phyloP scores from a whole-genome alignment of 2,113 vertebrate genomes.

The Tenebrosternarchus preto region DNA sequence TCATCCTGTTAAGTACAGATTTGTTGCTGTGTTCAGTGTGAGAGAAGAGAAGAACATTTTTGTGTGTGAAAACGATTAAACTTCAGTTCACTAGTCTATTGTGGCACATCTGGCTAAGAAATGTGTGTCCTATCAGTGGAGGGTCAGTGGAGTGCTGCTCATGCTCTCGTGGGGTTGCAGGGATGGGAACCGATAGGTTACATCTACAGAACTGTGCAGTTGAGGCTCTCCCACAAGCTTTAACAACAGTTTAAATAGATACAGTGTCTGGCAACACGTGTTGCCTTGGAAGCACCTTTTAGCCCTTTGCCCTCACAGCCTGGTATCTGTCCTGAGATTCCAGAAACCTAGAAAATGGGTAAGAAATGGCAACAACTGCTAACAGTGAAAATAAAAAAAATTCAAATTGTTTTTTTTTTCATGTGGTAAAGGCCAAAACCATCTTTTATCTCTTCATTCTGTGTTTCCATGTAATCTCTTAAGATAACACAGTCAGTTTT shows the following conservation, averaged over 20 bases:
- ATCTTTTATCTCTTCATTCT: no score
- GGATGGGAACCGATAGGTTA: background rate
- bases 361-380: background rate
- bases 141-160: background rate
- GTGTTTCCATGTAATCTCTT: no score
- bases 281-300: background rate
- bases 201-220: background rate
- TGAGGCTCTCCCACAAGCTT: background rate
- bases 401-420: no score
- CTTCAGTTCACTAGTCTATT: constrained; percentile 5
- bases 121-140: background rate
- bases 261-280: no score
- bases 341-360: background rate
- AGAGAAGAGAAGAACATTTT: constrained; percentile 32
- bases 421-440: no score
- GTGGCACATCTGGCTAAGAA: background rate
- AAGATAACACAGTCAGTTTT: no score
- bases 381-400: background rate
- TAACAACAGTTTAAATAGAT: background rate
- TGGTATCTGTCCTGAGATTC: no score
- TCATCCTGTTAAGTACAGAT: constrained; percentile 60
- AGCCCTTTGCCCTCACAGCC: background rate
- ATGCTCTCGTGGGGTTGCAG: background rate
- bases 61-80: background rate
- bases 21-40: constrained; percentile 52